These are phyloP conservation scores for Callionymus lyra DNA, from an alignment of 2,113 vertebrate species.

Conservation along the genomic window DNA sequence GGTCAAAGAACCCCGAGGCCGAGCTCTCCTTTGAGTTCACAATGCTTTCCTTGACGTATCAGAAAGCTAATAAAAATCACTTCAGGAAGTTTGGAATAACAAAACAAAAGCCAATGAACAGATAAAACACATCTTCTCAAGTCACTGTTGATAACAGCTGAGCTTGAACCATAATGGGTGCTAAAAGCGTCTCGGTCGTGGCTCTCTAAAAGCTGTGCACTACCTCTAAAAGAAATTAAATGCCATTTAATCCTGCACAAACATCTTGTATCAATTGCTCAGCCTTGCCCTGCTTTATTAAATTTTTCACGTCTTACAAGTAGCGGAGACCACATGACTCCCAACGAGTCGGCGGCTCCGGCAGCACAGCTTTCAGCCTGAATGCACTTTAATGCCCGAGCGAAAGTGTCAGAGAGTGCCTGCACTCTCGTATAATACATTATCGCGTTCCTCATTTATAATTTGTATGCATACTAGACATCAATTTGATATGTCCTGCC, in stretches of 20 bases:
- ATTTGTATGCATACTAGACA: too few relatives aligned
- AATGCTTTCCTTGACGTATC: too few relatives aligned
- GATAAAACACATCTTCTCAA: too few relatives aligned
- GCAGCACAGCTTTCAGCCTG: background rate
- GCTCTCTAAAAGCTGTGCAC: background rate
- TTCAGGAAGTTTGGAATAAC: too few relatives aligned
- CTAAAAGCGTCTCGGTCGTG: too few relatives aligned
- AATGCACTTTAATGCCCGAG: constrained; percentile 10
- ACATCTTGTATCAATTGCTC: constrained; percentile 1
- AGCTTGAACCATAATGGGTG: too few relatives aligned
- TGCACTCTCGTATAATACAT: constrained; percentile 1
- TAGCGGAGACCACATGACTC: constrained; percentile 7
- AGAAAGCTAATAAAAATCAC: too few relatives aligned
- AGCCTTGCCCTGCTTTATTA: background rate
- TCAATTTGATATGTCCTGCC: too few relatives aligned
- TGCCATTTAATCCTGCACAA: background rate
- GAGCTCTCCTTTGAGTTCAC: too few relatives aligned
- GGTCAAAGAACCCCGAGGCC: too few relatives aligned
- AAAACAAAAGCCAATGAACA: too few relatives aligned
- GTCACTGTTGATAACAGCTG: too few relatives aligned
- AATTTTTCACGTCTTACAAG: background rate
- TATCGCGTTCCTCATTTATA: background rate
- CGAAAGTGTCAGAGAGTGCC: constrained; percentile 4
- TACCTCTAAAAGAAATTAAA: background rate
- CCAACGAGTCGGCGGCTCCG: background rate